phyloP scores from a whole-genome alignment of 1,140 invertebrate genomes.

The Linepithema humile region DNA sequence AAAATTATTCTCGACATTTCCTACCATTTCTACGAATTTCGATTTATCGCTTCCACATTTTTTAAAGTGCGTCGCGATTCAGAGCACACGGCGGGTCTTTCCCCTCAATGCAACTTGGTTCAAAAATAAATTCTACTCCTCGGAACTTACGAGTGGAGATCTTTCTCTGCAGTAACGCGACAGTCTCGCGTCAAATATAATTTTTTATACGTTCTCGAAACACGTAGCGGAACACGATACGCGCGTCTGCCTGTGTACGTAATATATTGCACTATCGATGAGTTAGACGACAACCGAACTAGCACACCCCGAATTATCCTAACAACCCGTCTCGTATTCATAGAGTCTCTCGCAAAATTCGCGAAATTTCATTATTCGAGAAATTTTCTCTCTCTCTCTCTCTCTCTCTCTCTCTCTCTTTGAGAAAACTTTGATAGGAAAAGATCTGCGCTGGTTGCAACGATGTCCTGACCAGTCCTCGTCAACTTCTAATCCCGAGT shows the following conservation, averaged over 20 bases:
- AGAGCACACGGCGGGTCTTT: background rate
- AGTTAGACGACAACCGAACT: too few relatives aligned
- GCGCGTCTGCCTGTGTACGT: constrained; percentile 7
- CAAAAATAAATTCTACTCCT: constrained; percentile 37
- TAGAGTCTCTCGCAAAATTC: background rate
- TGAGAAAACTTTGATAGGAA: constrained; percentile 48
- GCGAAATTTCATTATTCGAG: constrained; percentile 7
- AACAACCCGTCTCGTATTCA: background rate
- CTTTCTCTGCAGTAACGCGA: constrained; percentile 11
- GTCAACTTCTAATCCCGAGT: constrained; percentile 27
- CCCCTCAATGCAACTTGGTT: background rate
- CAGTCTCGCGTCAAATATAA: background rate
- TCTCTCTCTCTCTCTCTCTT: background rate
- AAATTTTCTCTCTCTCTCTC: constrained; percentile 2
- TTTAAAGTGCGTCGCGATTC: constrained; percentile 9
- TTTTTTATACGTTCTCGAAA: constrained; percentile 9
- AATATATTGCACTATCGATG: constrained; percentile 67
- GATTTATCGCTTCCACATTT: constrained; percentile 3
- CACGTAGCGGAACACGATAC: constrained; percentile 4
- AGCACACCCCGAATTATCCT: constrained; percentile 13
- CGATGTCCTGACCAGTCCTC: constrained; percentile 39
- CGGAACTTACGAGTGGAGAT: constrained; percentile 3
- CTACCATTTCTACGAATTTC: too few relatives aligned
- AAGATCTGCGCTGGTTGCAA: constrained; percentile 82
- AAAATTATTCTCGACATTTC: too few relatives aligned